These are phyloP conservation scores for Diplodus puntazzo DNA, from an alignment of 2,797 vertebrate genomes.

Conservation along the genomic window DNA sequence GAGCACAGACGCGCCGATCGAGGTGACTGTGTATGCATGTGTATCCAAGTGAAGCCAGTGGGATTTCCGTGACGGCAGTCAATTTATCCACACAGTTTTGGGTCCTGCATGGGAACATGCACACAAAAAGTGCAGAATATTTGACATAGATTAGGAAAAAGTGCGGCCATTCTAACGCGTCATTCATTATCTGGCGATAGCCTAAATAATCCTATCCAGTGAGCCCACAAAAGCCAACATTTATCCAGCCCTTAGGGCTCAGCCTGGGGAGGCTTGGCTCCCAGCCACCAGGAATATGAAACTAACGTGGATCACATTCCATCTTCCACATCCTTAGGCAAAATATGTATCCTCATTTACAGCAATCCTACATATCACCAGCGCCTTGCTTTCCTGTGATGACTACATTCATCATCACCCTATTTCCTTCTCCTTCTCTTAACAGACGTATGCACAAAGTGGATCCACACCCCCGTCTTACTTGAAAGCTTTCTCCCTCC, in stretches of 20 bases:
- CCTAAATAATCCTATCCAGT: conserved; percentile 63
- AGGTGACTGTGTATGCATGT: conserved; percentile 62
- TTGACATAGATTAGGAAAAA: conserved; percentile 56
- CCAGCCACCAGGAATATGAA: conserved; percentile 56
- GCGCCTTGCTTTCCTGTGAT: conserved; percentile 23
- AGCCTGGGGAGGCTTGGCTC: conserved; percentile 61
- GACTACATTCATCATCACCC: conserved; percentile 38
- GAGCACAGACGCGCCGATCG: conserved; percentile 66
- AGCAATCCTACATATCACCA: conserved; percentile 40
- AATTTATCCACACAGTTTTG: conserved; percentile 42
- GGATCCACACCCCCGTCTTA: conserved; percentile 58
- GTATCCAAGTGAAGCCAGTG: conserved; percentile 64
- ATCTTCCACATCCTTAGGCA: conserved; percentile 67
- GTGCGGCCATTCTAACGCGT: conserved; percentile 63
- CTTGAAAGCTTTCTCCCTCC: conserved; percentile 71
- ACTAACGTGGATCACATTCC: conserved; percentile 66
- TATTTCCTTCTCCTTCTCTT: conserved; percentile 29
- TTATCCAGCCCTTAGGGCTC: conserved; percentile 72
- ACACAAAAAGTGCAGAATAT: conserved; percentile 44
- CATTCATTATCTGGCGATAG: conserved; percentile 67
- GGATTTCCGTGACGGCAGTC: conserved; percentile 59
- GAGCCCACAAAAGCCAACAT: conserved; percentile 75
- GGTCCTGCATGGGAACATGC: conserved; percentile 16
- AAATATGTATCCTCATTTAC: conserved; percentile 61
- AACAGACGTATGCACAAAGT: conserved; percentile 43